Percentiles rank a stretch among this genome's conserved stretches.
phyloP scores from a whole-genome alignment of 2,797 vertebrate genomes.

The Psittacula echo region DNA sequence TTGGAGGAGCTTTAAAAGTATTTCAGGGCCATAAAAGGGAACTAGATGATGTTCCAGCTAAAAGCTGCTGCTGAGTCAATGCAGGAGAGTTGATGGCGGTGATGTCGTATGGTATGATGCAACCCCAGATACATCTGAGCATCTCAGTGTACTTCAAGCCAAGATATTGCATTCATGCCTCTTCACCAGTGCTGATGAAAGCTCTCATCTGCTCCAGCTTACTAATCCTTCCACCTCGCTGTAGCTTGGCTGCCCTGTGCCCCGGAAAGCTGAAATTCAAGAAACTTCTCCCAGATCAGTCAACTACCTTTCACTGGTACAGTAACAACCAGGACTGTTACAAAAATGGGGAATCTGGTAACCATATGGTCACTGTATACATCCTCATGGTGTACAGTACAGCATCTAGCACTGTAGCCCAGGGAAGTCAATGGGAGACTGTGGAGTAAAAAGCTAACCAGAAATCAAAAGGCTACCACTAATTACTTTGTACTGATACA shows the following conservation, averaged over 20 bases:
- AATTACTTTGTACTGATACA: not conserved
- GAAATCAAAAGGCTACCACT: not conserved
- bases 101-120: not conserved
- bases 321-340: not conserved
- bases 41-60: not conserved
- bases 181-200: not conserved
- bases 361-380: not conserved
- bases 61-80: not conserved
- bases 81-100: not conserved
- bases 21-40: not conserved
- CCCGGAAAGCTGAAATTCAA: not conserved
- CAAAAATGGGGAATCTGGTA: not conserved
- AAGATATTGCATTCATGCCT: not conserved
- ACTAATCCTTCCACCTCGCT: not conserved
- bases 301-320: not conserved
- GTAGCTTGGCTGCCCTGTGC: not conserved
- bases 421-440: not conserved
- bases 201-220: not conserved
- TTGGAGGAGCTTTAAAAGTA: not conserved
- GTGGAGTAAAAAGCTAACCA: not conserved
- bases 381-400: not conserved
- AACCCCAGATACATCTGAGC: not conserved
- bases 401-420: not conserved
- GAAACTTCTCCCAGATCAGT: not conserved
- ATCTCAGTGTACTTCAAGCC: not conserved